phyloP scores from a whole-genome alignment of 2,113 vertebrate species.

The Geothlypis trichas region DNA sequence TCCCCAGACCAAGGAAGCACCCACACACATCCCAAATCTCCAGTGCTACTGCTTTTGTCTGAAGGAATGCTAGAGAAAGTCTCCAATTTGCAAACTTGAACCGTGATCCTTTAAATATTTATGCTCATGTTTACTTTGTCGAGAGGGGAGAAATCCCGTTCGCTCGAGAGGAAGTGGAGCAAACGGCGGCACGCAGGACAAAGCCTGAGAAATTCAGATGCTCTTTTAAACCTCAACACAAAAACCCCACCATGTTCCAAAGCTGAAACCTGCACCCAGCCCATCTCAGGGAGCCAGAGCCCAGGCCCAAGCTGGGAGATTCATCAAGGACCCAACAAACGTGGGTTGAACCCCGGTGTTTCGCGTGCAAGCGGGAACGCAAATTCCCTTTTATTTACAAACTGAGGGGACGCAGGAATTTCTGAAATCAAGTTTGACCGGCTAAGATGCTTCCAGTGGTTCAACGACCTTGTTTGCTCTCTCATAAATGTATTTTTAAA shows the following conservation, averaged over 20 bases:
- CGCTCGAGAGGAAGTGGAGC: background rate
- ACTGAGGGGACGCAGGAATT: background rate
- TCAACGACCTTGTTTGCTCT: background rate
- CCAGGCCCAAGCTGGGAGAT: background rate
- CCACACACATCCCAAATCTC: background rate
- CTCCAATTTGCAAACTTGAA: background rate
- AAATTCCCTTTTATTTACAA: conserved; percentile 7
- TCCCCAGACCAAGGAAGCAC: background rate
- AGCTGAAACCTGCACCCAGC: background rate
- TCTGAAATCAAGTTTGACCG: background rate
- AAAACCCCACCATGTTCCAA: background rate
- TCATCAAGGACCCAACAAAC: accelerated
- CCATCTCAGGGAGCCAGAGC: background rate
- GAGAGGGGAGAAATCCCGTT: background rate
- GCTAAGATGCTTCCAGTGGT: background rate
- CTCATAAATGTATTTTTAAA: background rate
- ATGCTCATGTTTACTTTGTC: conserved; percentile 9
- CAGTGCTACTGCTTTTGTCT: background rate
- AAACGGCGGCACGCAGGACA: background rate
- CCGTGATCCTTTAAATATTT: conserved; percentile 15
- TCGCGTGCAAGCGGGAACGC: accelerated
- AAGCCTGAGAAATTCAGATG: background rate
- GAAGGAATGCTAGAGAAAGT: conserved; percentile 35
- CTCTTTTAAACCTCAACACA: background rate
- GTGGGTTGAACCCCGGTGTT: background rate